Base-by-base conservation (phyloP, 2,797 vertebrate species). In the Rhinogobio ventralis region DNA sequence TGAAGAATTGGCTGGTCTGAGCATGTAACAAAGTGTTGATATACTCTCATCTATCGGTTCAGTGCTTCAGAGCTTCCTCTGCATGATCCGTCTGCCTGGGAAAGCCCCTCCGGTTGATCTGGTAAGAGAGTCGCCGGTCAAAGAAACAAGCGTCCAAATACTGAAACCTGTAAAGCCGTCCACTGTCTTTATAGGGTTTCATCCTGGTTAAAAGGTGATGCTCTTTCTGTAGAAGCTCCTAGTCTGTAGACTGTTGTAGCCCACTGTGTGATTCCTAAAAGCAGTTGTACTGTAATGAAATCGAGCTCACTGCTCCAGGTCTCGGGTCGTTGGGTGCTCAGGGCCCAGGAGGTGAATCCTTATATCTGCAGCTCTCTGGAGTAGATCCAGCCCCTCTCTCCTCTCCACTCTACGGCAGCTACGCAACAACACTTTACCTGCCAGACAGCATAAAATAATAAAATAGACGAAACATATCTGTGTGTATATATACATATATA, bases 371-470 rank as follows among this genome's bases (percentile, higher is more conserved):
- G 91, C 90, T 78, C 86, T 90, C 17, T 89, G 89, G 39, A 91
- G 75, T 46, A 84, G 79, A 84, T 82, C 86, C 25, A 68, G n/a
- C 2, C 90, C 91, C 81, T 92, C 90, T 25, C 86, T 87, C 57
- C 57, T 73, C 19, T 64, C 25, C 2, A 82, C 81, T 69, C 79
- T 86, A 53, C 83, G 83, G 42, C 76, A 57, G 55, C 86, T 82
- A 79, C 19, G 88, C 33, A 84, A 20, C 72, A 94, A 64, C 55
- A 94, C 79, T 2, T 91, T 90, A 79, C 90, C 91, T 92, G 88
- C 20, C 78, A 74, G 25, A 55, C 4, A 76, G 6, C 23, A 75
- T 36, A 39, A 51, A 33, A 46, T 8, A 25, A 75, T 45, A 39
- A 49, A 36, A 46, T 9, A 25, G 36, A 28, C n/a, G 23, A n/a